Evolutionary conservation across 23 tunicate species (phyloP).

Genomic region (Ciona savignyi): DNA sequence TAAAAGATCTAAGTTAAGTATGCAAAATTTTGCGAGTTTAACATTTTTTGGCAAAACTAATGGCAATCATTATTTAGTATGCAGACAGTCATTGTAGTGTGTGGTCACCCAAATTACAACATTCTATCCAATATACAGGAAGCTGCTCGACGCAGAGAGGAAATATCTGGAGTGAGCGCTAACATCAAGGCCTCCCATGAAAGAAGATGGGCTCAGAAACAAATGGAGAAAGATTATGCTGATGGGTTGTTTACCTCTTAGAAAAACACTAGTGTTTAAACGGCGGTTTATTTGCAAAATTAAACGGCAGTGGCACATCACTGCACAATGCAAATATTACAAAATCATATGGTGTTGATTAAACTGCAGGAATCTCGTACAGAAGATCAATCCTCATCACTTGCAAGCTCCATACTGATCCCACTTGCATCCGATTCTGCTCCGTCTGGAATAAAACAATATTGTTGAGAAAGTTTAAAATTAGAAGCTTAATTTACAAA

Average conservation of each 20-base stretch:
- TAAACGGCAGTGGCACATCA: slow-evolving; percentile 2
- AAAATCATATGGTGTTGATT: not conserved
- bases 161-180: slow-evolving; percentile 45
- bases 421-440: slow-evolving; percentile 81
- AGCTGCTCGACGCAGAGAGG: slow-evolving; percentile 78
- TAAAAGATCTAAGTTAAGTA: too few species aligned
- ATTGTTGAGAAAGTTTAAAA: too few species aligned
- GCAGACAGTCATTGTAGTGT: too few species aligned
- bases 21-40: too few species aligned
- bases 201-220: slow-evolving; percentile 37
- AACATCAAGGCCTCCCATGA: slow-evolving; percentile 56
- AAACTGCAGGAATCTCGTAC: too few species aligned
- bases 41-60: not conserved
- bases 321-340: not conserved
- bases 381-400: slow-evolving; percentile 74
- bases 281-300: too few species aligned
- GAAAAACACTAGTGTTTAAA: too few species aligned
- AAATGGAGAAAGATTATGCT: too few species aligned
- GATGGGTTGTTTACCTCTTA: too few species aligned
- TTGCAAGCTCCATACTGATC: slow-evolving; percentile 82
- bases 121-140: slow-evolving; percentile 20
- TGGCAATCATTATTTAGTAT: too few species aligned
- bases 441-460: slow-evolving; percentile 32
- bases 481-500: too few species aligned
- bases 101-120: not conserved